A percentile compares a stretch with the other conserved stretches of the same genome.
Conservation (phyloP, 2,888 invertebrate species). For the Lottia gigantea region DNA sequence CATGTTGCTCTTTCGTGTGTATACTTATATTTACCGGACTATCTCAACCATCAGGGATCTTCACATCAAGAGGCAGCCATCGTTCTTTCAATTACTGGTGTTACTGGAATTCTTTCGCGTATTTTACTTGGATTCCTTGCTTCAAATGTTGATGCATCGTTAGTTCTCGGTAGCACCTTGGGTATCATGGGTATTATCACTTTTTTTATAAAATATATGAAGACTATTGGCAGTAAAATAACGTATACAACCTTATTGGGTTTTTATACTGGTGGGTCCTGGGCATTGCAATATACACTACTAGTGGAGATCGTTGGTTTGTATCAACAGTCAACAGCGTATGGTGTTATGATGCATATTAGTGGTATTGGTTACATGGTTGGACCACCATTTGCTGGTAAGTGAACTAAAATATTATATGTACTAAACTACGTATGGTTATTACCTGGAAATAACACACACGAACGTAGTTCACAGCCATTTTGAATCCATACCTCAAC, state of each 20-base stretch:
- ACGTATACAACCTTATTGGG: background rate
- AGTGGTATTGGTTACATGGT: background rate
- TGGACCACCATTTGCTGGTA: slow-evolving; percentile 1
- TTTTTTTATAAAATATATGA: background rate
- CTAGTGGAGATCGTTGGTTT: background rate
- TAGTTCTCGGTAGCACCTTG: background rate
- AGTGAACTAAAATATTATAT: too few relatives aligned
- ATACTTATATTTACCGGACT: background rate
- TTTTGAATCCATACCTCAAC: too few relatives aligned
- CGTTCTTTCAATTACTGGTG: background rate
- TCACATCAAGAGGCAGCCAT: background rate
- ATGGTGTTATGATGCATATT: background rate
- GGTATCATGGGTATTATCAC: slow-evolving; percentile 1
- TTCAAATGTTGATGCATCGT: background rate
- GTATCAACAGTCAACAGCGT: background rate
- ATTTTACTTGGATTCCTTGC: background rate
- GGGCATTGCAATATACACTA: slow-evolving; percentile 1
- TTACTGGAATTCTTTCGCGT: background rate
- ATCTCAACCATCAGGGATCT: background rate
- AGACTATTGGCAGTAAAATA: background rate
- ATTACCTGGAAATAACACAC: too few relatives aligned
- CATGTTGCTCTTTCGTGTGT: background rate
- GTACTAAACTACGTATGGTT: too few relatives aligned
- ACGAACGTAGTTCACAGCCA: too few relatives aligned
- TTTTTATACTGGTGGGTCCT: background rate